Evolutionary conservation across 2,113 vertebrate species (phyloP), one percentile per base, ranked within the genome.

Genomic region (Vidua chalybeata): DNA sequence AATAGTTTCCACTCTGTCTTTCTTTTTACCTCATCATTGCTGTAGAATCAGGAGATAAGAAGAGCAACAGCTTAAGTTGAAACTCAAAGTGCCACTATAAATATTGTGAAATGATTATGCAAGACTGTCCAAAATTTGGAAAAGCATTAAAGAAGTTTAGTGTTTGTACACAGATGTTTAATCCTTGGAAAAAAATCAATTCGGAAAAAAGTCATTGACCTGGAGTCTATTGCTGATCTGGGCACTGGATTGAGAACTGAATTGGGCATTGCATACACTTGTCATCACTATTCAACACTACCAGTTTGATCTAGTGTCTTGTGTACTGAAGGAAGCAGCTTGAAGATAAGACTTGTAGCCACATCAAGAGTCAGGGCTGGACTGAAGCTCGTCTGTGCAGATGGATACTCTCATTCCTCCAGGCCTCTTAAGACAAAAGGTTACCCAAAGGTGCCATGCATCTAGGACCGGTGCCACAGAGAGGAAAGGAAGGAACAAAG

Each of bases 21-120:
- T 88, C 59, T 35, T 93, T 85, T 95, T 92, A 95, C 77, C 80
- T 90, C 76, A 54, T 69, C 72, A 64, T 41, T 86, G 68, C 83
- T 77, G 33, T 67, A 74, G 80, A 92, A 93, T 85, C 73, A 93
- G 66, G 45, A 94, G 94, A 84, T 90, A 94, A 92, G 83, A 94
- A 92, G 83, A 78, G 37, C 59, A 90, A 66, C 72, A 88, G 69
- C 82, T 88, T 45, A 52, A 93, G 76, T 15, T 89, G 80, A 63
- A 94, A 86, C 76, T 90, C 64, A 79, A 92, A 48, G 85, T 92
- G 75, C 88, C 88, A 90, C 86, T 92, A 94, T 94, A 96, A 97
- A 96, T 95, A 96, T 96, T 97, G 94, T 92, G 96, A 96, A 96
- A 97, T 54, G 11, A n/a, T 96, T 96, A 61, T 90, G 89, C 73